phyloP scores from a whole-genome alignment of 2,113 vertebrate genomes.

The Macquaria ambigua region DNA sequence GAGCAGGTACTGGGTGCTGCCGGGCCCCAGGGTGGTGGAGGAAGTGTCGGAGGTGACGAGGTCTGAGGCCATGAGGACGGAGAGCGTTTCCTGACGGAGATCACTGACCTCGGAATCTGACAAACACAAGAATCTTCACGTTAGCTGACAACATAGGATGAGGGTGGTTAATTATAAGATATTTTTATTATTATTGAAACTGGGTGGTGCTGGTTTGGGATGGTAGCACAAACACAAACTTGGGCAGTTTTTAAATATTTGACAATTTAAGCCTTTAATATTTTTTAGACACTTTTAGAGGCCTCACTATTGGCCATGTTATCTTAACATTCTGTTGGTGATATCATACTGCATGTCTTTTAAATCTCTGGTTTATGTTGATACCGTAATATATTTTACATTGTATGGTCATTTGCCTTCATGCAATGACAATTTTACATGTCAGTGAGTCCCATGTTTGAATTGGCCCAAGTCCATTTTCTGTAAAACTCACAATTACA shows the following conservation, averaged over 20 bases:
- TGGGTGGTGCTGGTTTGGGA: background rate
- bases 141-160: background rate
- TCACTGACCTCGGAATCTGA: constrained; percentile 81
- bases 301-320: too few species aligned
- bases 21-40: constrained; percentile 80
- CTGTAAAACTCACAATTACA: too few species aligned
- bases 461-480: too few species aligned
- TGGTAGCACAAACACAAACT: background rate
- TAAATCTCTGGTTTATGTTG: background rate
- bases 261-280: too few species aligned
- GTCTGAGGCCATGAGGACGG: constrained; percentile 86
- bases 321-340: background rate
- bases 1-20: constrained; percentile 90
- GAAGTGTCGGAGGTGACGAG: constrained; percentile 73
- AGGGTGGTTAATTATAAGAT: background rate
- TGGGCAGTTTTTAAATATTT: background rate
- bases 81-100: constrained; percentile 84
- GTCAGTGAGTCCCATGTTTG: background rate
- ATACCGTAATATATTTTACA: background rate
- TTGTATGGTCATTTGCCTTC: too few species aligned
- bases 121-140: background rate
- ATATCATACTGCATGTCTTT: background rate
- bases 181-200: background rate
- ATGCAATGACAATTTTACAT: too few species aligned
- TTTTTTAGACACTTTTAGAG: too few species aligned